phyloP scores from a whole-genome alignment of 2,797 vertebrate species.

The Poecile montanus region DNA sequence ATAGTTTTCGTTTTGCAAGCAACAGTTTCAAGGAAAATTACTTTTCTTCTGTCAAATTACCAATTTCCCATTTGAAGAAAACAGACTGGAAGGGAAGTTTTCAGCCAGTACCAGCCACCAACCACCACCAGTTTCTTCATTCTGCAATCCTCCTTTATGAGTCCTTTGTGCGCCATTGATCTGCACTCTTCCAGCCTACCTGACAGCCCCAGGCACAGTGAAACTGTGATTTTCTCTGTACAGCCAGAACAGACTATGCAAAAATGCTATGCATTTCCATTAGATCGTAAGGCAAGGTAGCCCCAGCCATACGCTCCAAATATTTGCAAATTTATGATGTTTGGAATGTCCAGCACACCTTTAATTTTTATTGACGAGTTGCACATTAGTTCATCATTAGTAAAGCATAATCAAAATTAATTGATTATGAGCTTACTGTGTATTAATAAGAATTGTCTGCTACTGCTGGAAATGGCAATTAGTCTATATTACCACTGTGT shows the following conservation, averaged over 20 bases:
- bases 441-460: not conserved
- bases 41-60: not conserved
- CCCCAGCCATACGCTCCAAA: not conserved
- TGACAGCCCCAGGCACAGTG: not conserved
- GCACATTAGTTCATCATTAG: not conserved
- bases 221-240: not conserved
- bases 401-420: slow-evolving; percentile 1
- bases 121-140: not conserved
- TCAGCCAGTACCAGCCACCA: not conserved
- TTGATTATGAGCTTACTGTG: not conserved
- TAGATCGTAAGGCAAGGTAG: not conserved
- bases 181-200: not conserved
- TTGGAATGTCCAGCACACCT: not conserved
- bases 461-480: not conserved
- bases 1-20: not conserved
- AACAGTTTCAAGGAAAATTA: not conserved
- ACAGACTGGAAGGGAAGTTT: not conserved
- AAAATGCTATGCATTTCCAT: not conserved
- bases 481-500: not conserved
- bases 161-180: not conserved
- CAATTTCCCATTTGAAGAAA: not conserved
- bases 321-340: not conserved
- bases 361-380: not conserved
- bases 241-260: not conserved
- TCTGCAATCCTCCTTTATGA: not conserved